These are phyloP conservation scores for Eucera pruinosa DNA, from an alignment of 2,888 invertebrate species.

Conservation along the genomic window DNA sequence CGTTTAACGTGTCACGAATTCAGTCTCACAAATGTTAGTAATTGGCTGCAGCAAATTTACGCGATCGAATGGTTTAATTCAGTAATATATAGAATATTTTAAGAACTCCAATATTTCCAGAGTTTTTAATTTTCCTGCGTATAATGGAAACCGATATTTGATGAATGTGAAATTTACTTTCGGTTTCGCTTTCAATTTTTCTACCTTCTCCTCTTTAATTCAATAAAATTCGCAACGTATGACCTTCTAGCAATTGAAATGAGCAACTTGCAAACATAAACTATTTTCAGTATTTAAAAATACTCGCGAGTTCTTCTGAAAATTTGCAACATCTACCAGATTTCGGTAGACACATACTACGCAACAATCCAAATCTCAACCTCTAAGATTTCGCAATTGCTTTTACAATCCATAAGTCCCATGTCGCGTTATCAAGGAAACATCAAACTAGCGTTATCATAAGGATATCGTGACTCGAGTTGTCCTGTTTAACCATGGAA, in stretches of 20 bases:
- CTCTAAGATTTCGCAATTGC: not conserved
- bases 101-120: not conserved
- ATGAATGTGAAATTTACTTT: not conserved
- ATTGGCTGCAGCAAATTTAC: too few relatives aligned
- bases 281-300: not conserved
- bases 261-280: too few relatives aligned
- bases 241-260: not conserved
- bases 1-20: not conserved
- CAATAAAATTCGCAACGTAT: not conserved
- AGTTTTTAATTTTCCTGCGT: not conserved
- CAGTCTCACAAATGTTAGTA: too few relatives aligned
- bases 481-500: slow-evolving; percentile 44
- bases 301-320: not conserved
- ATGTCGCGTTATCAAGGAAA: not conserved
- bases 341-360: too few relatives aligned
- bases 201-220: not conserved
- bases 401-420: not conserved
- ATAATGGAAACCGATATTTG: not conserved
- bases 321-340: too few relatives aligned
- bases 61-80: too few relatives aligned
- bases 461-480: slow-evolving; percentile 34
- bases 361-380: not conserved
- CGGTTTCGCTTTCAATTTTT: not conserved
- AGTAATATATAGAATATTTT: too few relatives aligned
- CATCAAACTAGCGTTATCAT: not conserved